phyloP scores from a whole-genome alignment of 2,888 invertebrate genomes.

The Endotricha flammealis region DNA sequence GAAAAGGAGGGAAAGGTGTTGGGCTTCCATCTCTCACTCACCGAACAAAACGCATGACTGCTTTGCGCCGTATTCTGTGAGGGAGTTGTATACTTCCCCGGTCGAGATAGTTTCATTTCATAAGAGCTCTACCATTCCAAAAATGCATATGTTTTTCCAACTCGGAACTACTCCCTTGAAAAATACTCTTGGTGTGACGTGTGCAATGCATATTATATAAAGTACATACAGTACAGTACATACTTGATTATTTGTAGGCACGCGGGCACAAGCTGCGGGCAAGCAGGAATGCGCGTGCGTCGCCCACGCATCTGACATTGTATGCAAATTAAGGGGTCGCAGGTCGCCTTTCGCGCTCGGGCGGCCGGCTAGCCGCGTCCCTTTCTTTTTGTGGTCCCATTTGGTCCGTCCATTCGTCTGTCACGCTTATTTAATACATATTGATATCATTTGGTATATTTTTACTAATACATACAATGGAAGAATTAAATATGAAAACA shows the following conservation, averaged over 20 bases:
- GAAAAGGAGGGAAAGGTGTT: no score
- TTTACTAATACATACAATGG: neutral
- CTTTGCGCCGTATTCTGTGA: no score
- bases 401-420: constrained; percentile 29
- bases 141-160: no score
- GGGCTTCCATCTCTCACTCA: no score
- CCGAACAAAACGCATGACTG: no score
- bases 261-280: constrained; percentile 29
- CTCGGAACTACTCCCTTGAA: no score
- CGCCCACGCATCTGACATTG: constrained; percentile 69
- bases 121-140: no score
- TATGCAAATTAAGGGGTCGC: constrained; percentile 75
- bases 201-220: neutral
- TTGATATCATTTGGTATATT: no score
- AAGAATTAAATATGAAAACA: constrained; percentile 9
- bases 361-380: constrained; percentile 22
- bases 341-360: constrained; percentile 59
- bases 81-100: no score
- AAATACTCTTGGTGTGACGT: neutral
- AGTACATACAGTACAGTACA: constrained; percentile 18
- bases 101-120: no score
- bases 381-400: constrained; percentile 31
- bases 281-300: constrained; percentile 43
- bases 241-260: constrained; percentile 28
- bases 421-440: constrained; percentile 11